Base-by-base conservation (phyloP, 2,113 vertebrate genomes). In the Lonchura striata region DNA sequence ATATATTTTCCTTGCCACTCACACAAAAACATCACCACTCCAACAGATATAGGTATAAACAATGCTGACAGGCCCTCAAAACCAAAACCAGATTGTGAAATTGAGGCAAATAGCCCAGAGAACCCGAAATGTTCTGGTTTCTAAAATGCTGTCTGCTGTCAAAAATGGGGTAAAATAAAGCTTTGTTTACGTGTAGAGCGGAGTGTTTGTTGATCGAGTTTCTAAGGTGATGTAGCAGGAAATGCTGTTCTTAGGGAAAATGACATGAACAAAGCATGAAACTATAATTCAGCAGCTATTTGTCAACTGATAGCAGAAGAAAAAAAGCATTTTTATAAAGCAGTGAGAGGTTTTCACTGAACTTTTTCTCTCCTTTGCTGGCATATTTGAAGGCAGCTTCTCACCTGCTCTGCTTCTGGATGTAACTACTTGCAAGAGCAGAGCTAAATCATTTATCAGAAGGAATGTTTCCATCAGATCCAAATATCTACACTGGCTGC, bases 221-320 rank as follows among this genome's bases (percentile, higher is more conserved):
- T 96, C 94, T 96, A 95, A 96, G 89, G 95, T 96, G 96, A 97
- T 94, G 87, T 44, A 96, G 93, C 96, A 92, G 94, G 94, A 97
- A 97, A 93, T 76, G 90, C 82, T 72, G 68, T 91, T 87, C 63
- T 92, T 83, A 76, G 69, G 81, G 68, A 96, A 72, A 96, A 96
- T 78, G 60, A 92, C 92, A 94, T 3, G 56, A 94, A 60, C 90
- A 84, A 94, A 93, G 41, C 86, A 86, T 35, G 60, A 93, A 95
- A 76, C 80, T 92, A 35, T 83, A 96, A 93, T 92, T 93, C 88
- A 86, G 52, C 82, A 88, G 90, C 80, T 88, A 86, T 93, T 90
- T 88, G 86, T 93, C 72, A 56, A 69, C 86, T 60, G 49, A 79
- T 92, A 86, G 59, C 23, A 71, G 50, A 39, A 37, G 33, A 24